Evolutionary conservation across 2,797 vertebrate genomes (phyloP), one percentile per base, ranked within the genome.

Genomic region (Adrianichthys oophorus): DNA sequence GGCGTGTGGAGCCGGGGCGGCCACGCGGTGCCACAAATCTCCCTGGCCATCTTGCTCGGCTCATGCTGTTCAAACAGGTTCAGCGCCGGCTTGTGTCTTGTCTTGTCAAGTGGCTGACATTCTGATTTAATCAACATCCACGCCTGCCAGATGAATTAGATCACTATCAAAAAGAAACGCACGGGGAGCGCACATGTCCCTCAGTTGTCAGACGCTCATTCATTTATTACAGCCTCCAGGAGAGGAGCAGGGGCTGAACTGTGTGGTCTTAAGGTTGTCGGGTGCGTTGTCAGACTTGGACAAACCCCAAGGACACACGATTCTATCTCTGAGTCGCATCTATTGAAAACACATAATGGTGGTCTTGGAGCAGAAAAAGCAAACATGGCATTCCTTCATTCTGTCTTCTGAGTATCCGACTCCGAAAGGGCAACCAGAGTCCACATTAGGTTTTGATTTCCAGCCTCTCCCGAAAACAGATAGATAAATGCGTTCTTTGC

Each of bases 81-180:
- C 87, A 60, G 81, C 74, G 79, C 85, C 79, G 71, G 82, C 83
- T 86, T 85, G 79, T 80, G 90, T 90, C 91, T 90, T 76, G 85
- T 92, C 92, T 91, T 88, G 91, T 93, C 92, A 92, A 92, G 90
- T 88, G 87, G 85, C 90, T 90, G 92, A 91, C 91, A 84, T 90
- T 91, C 90, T 89, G 91, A 93, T 92, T 90, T 91, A 91, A 93
- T 93, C 91, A 92, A 91, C 90, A 91, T 92, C 87, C 90, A 78
- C 76, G 82, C 84, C 90, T 92, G 91, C 91, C 91, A 92, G 85
- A 91, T 87, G 89, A 92, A 93, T 93, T 91, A 93, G 92, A 93
- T 93, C 91, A 75, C 87, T 90, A 91, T 93, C 91, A 92, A 89
- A 93, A 93, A 37, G 10, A 37, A 37, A 91, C 88, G 90, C 86